Evolutionary conservation across 1,140 invertebrate genomes (phyloP).

Genomic region (Cydia fagiglandana): DNA sequence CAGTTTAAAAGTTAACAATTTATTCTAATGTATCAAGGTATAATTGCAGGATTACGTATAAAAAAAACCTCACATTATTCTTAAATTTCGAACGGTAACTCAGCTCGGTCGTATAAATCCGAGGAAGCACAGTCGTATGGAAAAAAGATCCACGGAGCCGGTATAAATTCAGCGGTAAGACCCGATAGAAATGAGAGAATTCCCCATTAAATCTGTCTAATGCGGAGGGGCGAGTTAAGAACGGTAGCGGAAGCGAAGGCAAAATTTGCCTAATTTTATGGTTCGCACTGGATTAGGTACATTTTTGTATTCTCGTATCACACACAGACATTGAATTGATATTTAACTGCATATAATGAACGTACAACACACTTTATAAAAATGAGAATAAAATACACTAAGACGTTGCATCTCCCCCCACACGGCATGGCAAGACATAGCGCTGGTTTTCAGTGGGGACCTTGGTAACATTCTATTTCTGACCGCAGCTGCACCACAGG

Average conservation of each 20-base stretch:
- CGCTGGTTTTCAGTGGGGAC: too few species aligned
- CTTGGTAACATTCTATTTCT: too few species aligned
- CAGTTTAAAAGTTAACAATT: not conserved
- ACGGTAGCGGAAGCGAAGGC: not conserved
- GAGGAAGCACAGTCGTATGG: constrained; percentile 57
- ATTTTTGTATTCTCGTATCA: too few species aligned
- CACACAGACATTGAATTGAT: too few species aligned
- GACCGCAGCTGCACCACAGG: too few species aligned
- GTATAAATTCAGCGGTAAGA: constrained; percentile 63
- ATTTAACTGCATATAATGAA: too few species aligned
- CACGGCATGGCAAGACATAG: too few species aligned
- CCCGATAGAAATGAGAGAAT: constrained; percentile 69
- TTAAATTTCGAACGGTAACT: constrained; percentile 33
- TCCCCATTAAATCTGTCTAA: constrained; percentile 65
- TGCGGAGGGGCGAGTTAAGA: not conserved
- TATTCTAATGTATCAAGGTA: not conserved
- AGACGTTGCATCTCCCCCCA: too few species aligned
- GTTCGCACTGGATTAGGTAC: not conserved
- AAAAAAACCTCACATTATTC: constrained; percentile 31
- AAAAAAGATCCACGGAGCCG: constrained; percentile 58
- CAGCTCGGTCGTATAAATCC: constrained; percentile 48
- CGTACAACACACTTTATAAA: too few species aligned
- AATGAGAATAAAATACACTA: too few species aligned
- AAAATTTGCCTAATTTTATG: not conserved
- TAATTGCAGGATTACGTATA: constrained; percentile 14